Base-by-base conservation (phyloP, 92 coral and sea anemone genomes). In the Pocillopora meandrina region DNA sequence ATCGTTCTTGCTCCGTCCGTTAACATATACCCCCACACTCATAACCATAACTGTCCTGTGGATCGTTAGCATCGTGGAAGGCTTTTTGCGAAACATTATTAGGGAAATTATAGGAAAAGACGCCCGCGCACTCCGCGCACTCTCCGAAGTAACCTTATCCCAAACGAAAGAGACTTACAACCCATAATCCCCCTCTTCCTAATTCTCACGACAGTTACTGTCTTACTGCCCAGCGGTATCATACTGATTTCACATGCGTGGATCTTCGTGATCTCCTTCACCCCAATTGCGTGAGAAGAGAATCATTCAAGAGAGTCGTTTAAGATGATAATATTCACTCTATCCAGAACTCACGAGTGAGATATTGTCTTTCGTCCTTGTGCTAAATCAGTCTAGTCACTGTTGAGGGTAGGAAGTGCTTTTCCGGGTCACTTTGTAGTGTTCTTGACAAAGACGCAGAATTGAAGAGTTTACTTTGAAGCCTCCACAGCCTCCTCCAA, bases 201-300 rank as follows among this genome's bases (percentile, higher is more conserved):
- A 31, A n/a, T 31, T 9, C 23, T 82, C 20, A 72, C 73, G 63
- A 21, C 86, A 20, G 10, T 82, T 2, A 19, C 72, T 18, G 79
- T 72, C 56, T 62, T 82, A 71, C 55, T 82, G 72, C 86, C 86
- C 63, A 72, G 86, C 64, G 80, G 79, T 0, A 20, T 82, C 6
- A 73, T 82, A 72, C 80, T 82, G 21, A 31, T 82, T 12, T 71
- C 86, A 55, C 80, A 82, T 61, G 86, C 72, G 52, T 73, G 79
- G 86, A 82, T 82, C 42, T 82, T 72, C 72, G 9, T 23, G 16
- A 74, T 82, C 73, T 61, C 86, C 17, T 0, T 49, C 31, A 26
- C 31, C 31, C 31, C 31, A 26, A 26, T 26, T 0, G 31, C 31
- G 31, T 26, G 31, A 26, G 31, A 26, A 26, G 31, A 26, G 31